Percentiles rank a stretch among this genome's conserved stretches.
phyloP scores from a whole-genome alignment of 2,113 vertebrate species.

The Calidris pygmaea region DNA sequence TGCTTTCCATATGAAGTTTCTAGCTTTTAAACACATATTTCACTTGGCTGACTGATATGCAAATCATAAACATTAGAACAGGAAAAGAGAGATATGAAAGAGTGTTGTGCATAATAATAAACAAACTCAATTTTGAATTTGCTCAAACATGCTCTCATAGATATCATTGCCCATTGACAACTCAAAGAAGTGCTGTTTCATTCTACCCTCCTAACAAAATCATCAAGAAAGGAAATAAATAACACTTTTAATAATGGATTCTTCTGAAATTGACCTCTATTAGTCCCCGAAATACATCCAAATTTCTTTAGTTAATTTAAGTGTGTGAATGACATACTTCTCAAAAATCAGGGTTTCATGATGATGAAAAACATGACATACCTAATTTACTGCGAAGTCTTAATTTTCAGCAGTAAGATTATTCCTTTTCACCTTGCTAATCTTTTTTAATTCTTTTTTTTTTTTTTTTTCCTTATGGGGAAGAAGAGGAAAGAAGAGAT shows the following conservation, averaged over 20 bases:
- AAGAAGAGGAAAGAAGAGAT: not conserved
- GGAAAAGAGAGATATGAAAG: not conserved
- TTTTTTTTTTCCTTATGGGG: not conserved
- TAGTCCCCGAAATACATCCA: not conserved
- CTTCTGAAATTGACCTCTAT: not conserved
- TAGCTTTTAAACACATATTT: not conserved
- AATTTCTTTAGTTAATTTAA: not conserved
- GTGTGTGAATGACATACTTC: not conserved
- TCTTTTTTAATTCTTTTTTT: not conserved
- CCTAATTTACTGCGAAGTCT: not conserved
- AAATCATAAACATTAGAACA: constrained; percentile 13
- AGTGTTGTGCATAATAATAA: not conserved
- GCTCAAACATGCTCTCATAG: not conserved
- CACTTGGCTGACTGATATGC: not conserved
- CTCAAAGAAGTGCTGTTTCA: not conserved
- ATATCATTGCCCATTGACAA: not conserved
- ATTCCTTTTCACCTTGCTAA: not conserved
- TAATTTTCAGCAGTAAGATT: not conserved
- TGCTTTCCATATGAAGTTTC: not conserved
- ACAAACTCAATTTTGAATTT: not conserved
- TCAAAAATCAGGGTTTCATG: not conserved
- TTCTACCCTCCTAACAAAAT: not conserved
- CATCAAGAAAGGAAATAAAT: not conserved
- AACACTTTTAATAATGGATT: not conserved
- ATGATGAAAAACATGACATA: not conserved